Conservation (phyloP, 1,140 invertebrate species). For the Bombus confusus region DNA sequence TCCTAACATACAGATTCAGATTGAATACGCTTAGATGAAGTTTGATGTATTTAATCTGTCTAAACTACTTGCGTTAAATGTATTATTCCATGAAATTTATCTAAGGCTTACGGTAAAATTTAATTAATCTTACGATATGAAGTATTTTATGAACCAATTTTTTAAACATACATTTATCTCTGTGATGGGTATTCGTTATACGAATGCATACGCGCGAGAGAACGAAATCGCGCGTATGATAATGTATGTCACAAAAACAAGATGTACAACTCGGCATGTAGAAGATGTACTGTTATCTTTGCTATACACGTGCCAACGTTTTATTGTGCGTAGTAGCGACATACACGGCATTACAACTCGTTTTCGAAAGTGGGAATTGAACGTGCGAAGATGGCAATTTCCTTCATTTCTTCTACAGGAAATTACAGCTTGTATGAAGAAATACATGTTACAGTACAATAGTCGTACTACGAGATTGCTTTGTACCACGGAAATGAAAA, state of each 20-base stretch:
- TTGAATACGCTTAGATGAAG: neutral
- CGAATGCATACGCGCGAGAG: neutral
- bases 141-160: too few relatives aligned
- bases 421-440: neutral
- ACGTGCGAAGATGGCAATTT: neutral
- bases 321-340: neutral
- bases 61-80: neutral
- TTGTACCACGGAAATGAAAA: too few relatives aligned
- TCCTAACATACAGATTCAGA: neutral
- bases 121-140: neutral
- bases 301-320: neutral
- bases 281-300: slow-evolving; percentile 23
- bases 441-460: neutral
- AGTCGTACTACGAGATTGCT: neutral
- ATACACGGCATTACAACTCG: neutral
- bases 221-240: neutral
- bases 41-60: neutral
- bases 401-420: neutral
- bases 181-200: neutral
- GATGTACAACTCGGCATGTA: neutral
- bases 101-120: too few relatives aligned
- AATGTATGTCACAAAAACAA: slow-evolving; percentile 14
- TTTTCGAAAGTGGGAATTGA: slow-evolving; percentile 5
- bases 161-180: neutral
- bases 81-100: neutral